Evolutionary conservation across 2,797 vertebrate species (phyloP).

Genomic region (Anabas testudineus): DNA sequence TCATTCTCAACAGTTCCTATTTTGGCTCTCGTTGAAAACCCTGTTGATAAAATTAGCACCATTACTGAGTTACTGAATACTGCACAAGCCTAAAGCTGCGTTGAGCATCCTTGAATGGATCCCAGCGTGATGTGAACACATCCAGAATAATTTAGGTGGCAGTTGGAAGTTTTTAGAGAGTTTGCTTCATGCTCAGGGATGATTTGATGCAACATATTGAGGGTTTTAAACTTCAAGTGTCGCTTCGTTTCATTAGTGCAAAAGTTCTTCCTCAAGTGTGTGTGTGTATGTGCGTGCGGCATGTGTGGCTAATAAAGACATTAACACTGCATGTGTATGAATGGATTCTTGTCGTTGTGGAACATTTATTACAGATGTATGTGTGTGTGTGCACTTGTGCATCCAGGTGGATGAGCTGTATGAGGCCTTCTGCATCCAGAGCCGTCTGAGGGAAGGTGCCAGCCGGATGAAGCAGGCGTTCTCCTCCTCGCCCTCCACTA

Average conservation of each 20-base stretch:
- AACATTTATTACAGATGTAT: constrained; percentile 31
- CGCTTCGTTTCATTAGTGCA: constrained; percentile 15
- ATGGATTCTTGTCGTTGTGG: neutral
- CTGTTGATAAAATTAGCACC: neutral
- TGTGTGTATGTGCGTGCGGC: too few relatives aligned
- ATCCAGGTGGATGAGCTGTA: constrained; percentile 98
- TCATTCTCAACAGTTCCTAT: neutral
- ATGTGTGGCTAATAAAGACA: neutral
- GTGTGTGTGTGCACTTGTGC: constrained; percentile 15
- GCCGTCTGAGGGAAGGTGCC: constrained; percentile 94
- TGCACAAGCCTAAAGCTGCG: constrained; percentile 36
- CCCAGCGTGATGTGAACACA: constrained; percentile 45
- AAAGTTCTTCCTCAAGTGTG: neutral
- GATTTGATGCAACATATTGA: constrained; percentile 44
- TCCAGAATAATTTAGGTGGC: constrained; percentile 52
- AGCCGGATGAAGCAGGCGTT: constrained; percentile 98
- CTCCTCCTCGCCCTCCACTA: constrained; percentile 92
- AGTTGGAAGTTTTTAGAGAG: constrained; percentile 39
- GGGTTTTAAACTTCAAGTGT: constrained; percentile 32
- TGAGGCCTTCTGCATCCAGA: constrained; percentile 97
- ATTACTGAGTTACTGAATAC: constrained; percentile 13
- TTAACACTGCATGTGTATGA: neutral
- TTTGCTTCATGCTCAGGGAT: constrained; percentile 47
- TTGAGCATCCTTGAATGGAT: constrained; percentile 28
- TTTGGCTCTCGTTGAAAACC: constrained; percentile 16